Evolutionary conservation across 2,888 invertebrate species (phyloP).

Genomic region (Mellilla xanthometata): DNA sequence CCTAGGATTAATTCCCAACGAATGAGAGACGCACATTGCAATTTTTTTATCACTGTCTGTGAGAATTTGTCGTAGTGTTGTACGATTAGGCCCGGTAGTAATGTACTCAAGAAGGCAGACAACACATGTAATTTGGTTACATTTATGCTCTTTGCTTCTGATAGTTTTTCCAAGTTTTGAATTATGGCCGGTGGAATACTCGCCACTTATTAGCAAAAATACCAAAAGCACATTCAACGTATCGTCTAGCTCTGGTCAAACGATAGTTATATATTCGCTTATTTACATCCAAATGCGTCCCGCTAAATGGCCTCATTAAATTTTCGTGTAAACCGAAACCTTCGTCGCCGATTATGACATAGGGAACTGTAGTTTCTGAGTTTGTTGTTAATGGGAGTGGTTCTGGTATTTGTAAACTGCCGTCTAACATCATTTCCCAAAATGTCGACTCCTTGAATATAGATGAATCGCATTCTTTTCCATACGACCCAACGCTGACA

Average conservation of each 20-base stretch:
- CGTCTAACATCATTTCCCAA: conserved; percentile 33
- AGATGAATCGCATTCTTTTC: conserved; percentile 34
- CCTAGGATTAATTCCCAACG: too few species aligned
- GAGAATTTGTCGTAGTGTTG: too few species aligned
- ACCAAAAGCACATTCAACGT: conserved; percentile 22
- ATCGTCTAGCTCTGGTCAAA: conserved; percentile 20
- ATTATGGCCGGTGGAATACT: not conserved
- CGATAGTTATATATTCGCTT: conserved; percentile 23
- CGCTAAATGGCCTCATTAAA: conserved; percentile 20
- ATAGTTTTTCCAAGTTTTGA: too few species aligned
- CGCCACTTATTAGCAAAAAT: conserved; percentile 15
- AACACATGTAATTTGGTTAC: too few species aligned
- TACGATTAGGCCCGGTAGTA: too few species aligned
- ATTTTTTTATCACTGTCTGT: too few species aligned
- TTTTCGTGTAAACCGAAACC: conserved; percentile 22
- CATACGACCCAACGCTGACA: conserved; percentile 31
- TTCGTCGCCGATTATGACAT: conserved; percentile 20
- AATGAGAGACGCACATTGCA: too few species aligned
- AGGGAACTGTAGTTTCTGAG: too few species aligned
- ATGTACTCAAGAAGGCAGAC: too few species aligned
- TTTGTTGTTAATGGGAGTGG: too few species aligned
- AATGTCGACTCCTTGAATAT: conserved; percentile 31
- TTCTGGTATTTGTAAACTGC: too few species aligned
- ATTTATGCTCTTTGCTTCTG: too few species aligned
- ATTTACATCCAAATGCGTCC: conserved; percentile 19